Base-by-base conservation (phyloP, 2,113 vertebrate species). In the Gobius niger region DNA sequence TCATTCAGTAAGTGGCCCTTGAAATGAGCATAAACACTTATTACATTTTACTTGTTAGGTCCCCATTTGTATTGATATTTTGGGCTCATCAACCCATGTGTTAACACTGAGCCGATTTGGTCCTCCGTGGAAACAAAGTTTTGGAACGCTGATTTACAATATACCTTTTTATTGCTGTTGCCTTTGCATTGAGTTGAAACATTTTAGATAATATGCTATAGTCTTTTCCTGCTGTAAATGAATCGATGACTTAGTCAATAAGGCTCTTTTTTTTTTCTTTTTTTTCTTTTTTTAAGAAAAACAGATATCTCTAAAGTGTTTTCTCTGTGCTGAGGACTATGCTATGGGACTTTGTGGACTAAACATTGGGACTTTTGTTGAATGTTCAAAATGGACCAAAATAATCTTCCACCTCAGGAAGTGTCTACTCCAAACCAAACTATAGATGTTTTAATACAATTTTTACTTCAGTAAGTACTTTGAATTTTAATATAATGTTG, bases 341-440 rank as follows among this genome's bases (percentile, higher is more conserved):
- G 18, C 9, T 18, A 16, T 34, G 0, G 10, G 54, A 14, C 54
- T 1, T 42, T 60, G 63, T 34, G 46, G 66, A 76, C 69, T 16
- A 63, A 60, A 60, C 70, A 78, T 73, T 47, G 68, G 76, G 59
- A 81, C 66, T 71, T 34, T 34, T 34, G 24, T 34, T 67, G 70
- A 51, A 8, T 82, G 87, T 82, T 77, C 67, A 4, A 3, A 64
- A 65, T 69, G 80, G 86, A 87, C 86, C 78, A 86, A 88, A 84
- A 77, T 6, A 19, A 82, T 68, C 65, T 67, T 83, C 65, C 76
- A 80, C 60, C 86, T 90, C 85, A 87, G 87, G 85, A 85, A 84
- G 69, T 68, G 44, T n/a, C 24, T 34, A 4, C 5, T 72, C 70
- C 56, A 62, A 84, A 87, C 75, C 75, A 85, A 80, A 9, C 34